These are phyloP conservation scores for Monochamus saltuarius DNA, from an alignment of 1,140 invertebrate genomes.

Conservation along the genomic window DNA sequence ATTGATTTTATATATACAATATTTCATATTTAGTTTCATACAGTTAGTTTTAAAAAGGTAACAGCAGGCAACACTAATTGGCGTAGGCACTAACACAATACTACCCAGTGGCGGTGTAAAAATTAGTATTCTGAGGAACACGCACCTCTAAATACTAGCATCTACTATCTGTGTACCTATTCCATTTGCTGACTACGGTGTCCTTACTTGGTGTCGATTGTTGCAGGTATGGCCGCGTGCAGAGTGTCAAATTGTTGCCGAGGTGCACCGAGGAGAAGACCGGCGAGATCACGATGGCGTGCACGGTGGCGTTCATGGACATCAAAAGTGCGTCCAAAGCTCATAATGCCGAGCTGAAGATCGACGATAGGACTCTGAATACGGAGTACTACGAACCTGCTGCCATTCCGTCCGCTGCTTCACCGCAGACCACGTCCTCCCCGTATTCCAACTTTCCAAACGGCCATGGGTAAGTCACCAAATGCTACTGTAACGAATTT, in stretches of 20 bases:
- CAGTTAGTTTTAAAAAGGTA: too few species aligned
- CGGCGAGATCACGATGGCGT: slow-evolving; percentile 62
- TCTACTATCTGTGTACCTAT: too few species aligned
- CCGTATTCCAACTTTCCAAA: slow-evolving; percentile 49
- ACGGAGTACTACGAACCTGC: slow-evolving; percentile 92
- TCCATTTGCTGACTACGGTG: neutral
- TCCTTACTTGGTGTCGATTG: neutral
- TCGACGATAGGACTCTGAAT: slow-evolving; percentile 82
- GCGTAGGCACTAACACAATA: too few species aligned
- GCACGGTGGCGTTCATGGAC: slow-evolving; percentile 94
- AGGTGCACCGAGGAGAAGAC: slow-evolving; percentile 54
- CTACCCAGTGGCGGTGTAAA: too few species aligned
- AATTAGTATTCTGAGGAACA: too few species aligned
- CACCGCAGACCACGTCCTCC: slow-evolving; percentile 52
- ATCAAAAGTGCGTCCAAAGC: slow-evolving; percentile 94
- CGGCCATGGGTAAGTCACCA: slow-evolving; percentile 48
- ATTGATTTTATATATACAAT: too few species aligned
- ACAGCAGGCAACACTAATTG: too few species aligned
- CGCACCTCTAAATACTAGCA: too few species aligned
- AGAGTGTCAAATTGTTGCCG: slow-evolving; percentile 89
- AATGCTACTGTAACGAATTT: too few species aligned
- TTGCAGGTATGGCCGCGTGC: slow-evolving; percentile 91
- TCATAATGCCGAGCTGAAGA: slow-evolving; percentile 82
- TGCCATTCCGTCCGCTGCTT: slow-evolving; percentile 64
- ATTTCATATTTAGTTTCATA: too few species aligned